Conservation (phyloP, 2,888 invertebrate species). For the Bombylius major region DNA sequence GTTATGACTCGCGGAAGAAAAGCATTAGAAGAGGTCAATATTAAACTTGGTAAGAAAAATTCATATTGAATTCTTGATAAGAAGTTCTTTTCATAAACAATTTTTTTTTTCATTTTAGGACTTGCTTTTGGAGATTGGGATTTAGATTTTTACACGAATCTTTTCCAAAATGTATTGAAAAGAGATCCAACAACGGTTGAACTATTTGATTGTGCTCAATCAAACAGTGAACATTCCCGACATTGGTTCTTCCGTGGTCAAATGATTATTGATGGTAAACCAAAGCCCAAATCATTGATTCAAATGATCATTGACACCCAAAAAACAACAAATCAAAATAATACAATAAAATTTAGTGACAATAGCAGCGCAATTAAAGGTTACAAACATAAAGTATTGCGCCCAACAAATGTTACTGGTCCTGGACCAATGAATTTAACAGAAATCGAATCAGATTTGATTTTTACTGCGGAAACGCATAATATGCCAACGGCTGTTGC, state of each 20-base stretch:
- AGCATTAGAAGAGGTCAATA: slow-evolving; percentile 72
- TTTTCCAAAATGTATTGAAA: slow-evolving; percentile 70
- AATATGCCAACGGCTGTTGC: slow-evolving; percentile 97
- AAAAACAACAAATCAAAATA: slow-evolving; percentile 71
- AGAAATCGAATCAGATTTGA: slow-evolving; percentile 63
- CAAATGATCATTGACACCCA: slow-evolving; percentile 90
- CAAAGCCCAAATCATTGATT: slow-evolving; percentile 69
- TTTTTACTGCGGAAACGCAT: slow-evolving; percentile 97
- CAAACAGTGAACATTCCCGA: slow-evolving; percentile 94
- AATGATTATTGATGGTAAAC: slow-evolving; percentile 67
- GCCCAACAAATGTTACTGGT: slow-evolving; percentile 44
- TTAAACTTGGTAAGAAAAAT: slow-evolving; percentile 46
- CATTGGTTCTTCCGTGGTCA: slow-evolving; percentile 98
- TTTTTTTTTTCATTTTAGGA: slow-evolving; percentile 36
- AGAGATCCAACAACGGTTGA: slow-evolving; percentile 96
- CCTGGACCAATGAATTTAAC: slow-evolving; percentile 52
- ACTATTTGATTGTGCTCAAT: slow-evolving; percentile 94
- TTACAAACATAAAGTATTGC: slow-evolving; percentile 54
- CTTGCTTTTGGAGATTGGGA: slow-evolving; percentile 91
- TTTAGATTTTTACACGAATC: slow-evolving; percentile 73
- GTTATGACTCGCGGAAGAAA: slow-evolving; percentile 59
- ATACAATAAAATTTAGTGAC: slow-evolving; percentile 93
- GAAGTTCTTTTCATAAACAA: background rate
- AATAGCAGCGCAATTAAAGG: slow-evolving; percentile 93
- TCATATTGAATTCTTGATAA: background rate